Evolutionary conservation across 2,797 vertebrate genomes (phyloP), one percentile per base, ranked within the genome.

Genomic region (Manis crassicaudata): DNA sequence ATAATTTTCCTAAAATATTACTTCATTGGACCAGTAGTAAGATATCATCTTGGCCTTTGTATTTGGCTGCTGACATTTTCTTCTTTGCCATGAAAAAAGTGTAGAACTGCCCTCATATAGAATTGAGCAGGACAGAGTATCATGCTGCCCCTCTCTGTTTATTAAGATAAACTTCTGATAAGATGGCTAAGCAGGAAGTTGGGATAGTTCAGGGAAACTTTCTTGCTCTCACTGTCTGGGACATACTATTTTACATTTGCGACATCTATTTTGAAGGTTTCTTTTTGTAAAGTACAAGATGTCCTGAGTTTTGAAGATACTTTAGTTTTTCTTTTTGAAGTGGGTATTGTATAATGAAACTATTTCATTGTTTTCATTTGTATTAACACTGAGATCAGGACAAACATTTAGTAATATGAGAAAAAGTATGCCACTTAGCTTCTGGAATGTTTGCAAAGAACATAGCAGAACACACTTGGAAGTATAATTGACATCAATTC

Each of bases 41-140:
- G 98, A 98, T 99, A 98, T 94, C 98, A 98, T 99, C 98, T 98
- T 98, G 97, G 95, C 97, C 98, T 99, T 98, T 99, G 98, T 99
- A 96, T 98, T 98, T 50, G 93, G 95, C 97, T 98, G 96, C 96
- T 99, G 98, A 98, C 98, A 98, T 98, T 98, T 98, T 98, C 97
- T 98, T 86, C 94, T 97, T 98, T 98, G 98, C 97, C 98, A 98
- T 97, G 98, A 96, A 96, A 95, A 75, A 75, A 80, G 93, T 88
- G 90, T 89, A 97, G 75, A 82, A 67, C 58, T 88, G 92, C 96
- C 97, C 96, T 68, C 93, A 56, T 96, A 96, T 67, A 98, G 97
- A 98, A 98, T 94, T 98, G 97, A 97, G 97, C 95, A 97, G 95
- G 50, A 11, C 95, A 95, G 97, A 50, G 7, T 96, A 96, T 96